Percentiles rank a stretch among this genome's conserved stretches.
Evolutionary conservation across 2,888 invertebrate genomes (phyloP).

Genomic region (Biston stratarius): DNA sequence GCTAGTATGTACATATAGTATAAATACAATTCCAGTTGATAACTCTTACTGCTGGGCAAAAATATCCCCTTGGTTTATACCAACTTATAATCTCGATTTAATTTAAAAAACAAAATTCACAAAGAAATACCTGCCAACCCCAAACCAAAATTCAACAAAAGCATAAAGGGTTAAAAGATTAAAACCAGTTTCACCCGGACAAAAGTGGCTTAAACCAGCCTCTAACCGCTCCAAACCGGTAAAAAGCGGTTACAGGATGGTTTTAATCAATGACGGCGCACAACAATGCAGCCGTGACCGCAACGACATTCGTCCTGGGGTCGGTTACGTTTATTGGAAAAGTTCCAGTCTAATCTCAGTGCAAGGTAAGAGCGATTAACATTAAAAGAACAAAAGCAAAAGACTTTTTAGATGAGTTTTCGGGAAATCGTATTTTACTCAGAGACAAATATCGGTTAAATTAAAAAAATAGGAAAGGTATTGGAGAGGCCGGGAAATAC

Average conservation of each 20-base stretch:
- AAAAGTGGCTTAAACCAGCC: slow-evolving; percentile 21
- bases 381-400: neutral
- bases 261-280: slow-evolving; percentile 65
- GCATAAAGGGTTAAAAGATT: slow-evolving; percentile 62
- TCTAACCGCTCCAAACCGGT: slow-evolving; percentile 44
- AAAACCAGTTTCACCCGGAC: slow-evolving; percentile 51
- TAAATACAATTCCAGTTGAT: no score
- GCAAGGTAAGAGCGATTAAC: slow-evolving; percentile 45
- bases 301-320: slow-evolving; percentile 66
- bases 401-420: no score
- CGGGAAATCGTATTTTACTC: no score
- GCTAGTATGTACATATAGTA: no score
- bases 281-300: slow-evolving; percentile 75
- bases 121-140: slow-evolving; percentile 49
- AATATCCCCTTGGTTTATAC: no score
- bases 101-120: neutral
- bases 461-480: no score
- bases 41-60: no score
- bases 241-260: slow-evolving; percentile 50
- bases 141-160: slow-evolving; percentile 52
- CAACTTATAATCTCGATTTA: neutral
- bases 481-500: no score
- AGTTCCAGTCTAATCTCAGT: slow-evolving; percentile 65
- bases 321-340: slow-evolving; percentile 82
- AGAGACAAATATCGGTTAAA: no score